A percentile compares a stretch with the other conserved stretches of the same genome.
Conservation (phyloP, 2,113 vertebrate genomes). For the Hipposideros armiger region DNA sequence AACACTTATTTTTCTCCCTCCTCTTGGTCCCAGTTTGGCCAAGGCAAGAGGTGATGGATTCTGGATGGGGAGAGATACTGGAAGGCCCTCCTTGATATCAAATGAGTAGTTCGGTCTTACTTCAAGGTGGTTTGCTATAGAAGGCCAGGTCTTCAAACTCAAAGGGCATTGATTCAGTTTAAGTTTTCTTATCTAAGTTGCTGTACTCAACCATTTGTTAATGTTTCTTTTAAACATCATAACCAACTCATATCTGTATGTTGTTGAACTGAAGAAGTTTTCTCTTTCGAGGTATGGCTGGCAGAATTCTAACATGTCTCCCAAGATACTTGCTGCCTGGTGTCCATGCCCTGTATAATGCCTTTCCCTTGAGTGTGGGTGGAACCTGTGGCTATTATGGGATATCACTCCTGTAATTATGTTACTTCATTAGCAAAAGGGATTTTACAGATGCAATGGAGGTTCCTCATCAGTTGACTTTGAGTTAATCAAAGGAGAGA, state of each 20-base stretch:
- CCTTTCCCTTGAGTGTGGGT: neutral
- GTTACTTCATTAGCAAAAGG: neutral
- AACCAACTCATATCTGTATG: neutral
- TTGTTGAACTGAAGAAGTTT: neutral
- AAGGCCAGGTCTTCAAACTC: no score
- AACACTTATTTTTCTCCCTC: no score
- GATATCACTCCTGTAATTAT: neutral
- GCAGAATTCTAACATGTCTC: neutral
- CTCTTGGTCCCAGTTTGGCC: no score
- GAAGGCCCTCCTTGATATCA: no score
- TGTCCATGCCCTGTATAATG: neutral
- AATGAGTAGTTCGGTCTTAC: no score
- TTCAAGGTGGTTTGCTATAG: no score
- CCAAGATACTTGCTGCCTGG: neutral
- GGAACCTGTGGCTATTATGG: neutral
- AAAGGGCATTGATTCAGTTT: no score
- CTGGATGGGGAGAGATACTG: no score
- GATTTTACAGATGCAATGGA: neutral
- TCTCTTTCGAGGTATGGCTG: neutral
- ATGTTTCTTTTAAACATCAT: neutral
- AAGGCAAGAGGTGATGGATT: no score
- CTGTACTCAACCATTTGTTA: neutral
- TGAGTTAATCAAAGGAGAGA: neutral
- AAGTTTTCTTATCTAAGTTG: neutral
- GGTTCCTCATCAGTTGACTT: neutral